phyloP scores from a whole-genome alignment of 2,888 invertebrate species.

The Clitarchus hookeri region DNA sequence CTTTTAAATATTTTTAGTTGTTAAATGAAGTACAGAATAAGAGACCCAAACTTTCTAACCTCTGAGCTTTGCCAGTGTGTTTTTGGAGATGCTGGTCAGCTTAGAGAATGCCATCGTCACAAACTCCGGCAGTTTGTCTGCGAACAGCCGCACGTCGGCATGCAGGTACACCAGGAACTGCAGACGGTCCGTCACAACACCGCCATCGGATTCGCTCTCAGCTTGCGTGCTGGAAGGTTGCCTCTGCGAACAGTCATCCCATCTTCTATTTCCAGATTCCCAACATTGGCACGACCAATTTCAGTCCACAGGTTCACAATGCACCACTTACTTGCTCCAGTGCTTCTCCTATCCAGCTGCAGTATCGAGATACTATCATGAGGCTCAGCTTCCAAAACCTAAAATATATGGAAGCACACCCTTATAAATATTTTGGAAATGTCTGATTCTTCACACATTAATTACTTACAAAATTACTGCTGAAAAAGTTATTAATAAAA shows the following conservation, averaged over 20 bases:
- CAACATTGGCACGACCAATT: neutral
- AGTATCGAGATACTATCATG: constrained; percentile 79
- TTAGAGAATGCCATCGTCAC: constrained; percentile 47
- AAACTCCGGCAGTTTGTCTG: constrained; percentile 49
- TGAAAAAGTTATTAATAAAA: too few species aligned
- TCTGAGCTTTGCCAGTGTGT: neutral
- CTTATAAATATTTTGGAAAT: neutral
- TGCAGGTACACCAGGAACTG: constrained; percentile 54
- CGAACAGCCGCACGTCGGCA: constrained; percentile 53
- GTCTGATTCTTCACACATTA: too few species aligned
- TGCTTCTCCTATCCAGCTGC: constrained; percentile 67
- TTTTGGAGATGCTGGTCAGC: constrained; percentile 43
- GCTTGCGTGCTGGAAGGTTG: neutral
- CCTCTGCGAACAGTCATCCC: neutral
- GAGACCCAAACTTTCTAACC: neutral
- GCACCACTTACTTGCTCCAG: constrained; percentile 54
- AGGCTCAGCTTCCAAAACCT: constrained; percentile 89
- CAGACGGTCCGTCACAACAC: constrained; percentile 45
- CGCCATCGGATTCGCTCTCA: constrained; percentile 35
- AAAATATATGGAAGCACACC: constrained; percentile 30
- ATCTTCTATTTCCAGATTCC: too few species aligned
- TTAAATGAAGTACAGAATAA: too few species aligned
- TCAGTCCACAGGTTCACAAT: neutral
- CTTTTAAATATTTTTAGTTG: too few species aligned
- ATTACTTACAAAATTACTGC: too few species aligned